Conservation (phyloP, 2,888 invertebrate species). For the Auanema freiburgensis region DNA sequence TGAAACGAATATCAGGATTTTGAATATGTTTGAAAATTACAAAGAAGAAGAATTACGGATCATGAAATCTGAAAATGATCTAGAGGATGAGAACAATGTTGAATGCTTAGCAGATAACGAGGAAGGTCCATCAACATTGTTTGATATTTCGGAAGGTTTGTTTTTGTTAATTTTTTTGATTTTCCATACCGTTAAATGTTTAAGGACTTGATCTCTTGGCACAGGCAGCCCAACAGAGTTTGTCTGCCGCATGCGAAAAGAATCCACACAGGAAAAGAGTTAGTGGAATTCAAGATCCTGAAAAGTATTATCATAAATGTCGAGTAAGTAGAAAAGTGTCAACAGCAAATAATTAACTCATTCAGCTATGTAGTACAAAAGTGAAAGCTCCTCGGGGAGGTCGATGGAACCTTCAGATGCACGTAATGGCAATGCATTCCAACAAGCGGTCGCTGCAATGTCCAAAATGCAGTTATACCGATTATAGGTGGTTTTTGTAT, state of each 20-base stretch:
- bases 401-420: constrained; percentile 44
- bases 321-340: constrained; percentile 6
- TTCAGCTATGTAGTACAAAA: constrained; percentile 26
- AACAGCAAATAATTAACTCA: background rate
- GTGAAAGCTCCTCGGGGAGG: constrained; percentile 40
- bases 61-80: no score
- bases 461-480: constrained; percentile 26
- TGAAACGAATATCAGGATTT: no score
- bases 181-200: background rate
- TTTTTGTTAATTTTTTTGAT: no score
- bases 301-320: constrained; percentile 33
- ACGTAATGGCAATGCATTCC: constrained; percentile 41
- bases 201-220: constrained; percentile 17
- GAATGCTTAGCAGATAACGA: constrained; percentile 1
- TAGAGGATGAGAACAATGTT: background rate
- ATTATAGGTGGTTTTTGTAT: constrained; percentile 26
- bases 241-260: constrained; percentile 5
- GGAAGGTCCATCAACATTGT: background rate
- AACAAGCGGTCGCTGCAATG: constrained; percentile 29
- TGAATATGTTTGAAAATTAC: no score
- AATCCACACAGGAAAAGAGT: constrained; percentile 7
- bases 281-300: constrained; percentile 8
- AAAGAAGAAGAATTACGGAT: no score
- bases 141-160: no score
- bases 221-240: constrained; percentile 16